Evolutionary conservation across 2,888 invertebrate genomes (phyloP).

Genomic region (Drosophila percnosoma): DNA sequence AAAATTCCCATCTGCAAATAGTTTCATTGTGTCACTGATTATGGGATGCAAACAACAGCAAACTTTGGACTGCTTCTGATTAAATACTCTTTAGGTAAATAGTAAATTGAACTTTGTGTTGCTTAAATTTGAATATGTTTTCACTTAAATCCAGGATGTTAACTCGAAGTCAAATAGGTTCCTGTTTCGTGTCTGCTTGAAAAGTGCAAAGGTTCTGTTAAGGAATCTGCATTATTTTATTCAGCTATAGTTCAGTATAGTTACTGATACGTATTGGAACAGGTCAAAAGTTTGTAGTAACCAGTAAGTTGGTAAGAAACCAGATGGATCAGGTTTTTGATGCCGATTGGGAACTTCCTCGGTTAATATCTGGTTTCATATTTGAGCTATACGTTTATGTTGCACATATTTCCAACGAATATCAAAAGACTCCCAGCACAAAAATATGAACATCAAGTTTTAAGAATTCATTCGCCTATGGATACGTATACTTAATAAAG

Average conservation of each 20-base stretch:
- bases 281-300: background rate
- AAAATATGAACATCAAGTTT: background rate
- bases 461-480: background rate
- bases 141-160: background rate
- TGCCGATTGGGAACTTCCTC: background rate
- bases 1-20: background rate
- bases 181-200: fast-evolving
- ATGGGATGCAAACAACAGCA: background rate
- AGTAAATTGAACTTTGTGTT: background rate
- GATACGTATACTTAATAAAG: background rate
- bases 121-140: background rate
- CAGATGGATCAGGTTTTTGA: background rate
- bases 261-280: too few species aligned
- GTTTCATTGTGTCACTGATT: background rate
- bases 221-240: background rate
- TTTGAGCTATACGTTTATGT: too few species aligned
- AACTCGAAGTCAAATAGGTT: background rate
- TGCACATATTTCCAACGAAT: too few species aligned
- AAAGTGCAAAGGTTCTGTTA: background rate
- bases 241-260: too few species aligned
- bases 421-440: too few species aligned
- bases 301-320: background rate
- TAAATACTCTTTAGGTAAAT: background rate
- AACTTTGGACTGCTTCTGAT: background rate
- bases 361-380: too few species aligned